Conservation (phyloP, 2,888 invertebrate genomes). For the Troglohyphantes excavatus region DNA sequence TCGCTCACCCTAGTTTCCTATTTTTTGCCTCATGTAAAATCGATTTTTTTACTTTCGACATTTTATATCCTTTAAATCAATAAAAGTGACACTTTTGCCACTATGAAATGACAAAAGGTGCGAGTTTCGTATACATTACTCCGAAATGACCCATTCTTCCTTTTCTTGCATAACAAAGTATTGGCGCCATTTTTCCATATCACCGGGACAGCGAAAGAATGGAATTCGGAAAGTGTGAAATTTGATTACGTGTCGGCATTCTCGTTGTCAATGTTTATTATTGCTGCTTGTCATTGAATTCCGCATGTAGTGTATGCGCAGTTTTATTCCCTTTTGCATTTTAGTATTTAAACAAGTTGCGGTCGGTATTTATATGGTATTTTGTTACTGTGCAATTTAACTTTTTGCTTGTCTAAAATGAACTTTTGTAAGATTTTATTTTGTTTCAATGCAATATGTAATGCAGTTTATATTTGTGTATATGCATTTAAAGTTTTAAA, state of each 20-base stretch:
- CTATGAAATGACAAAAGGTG: conserved; percentile 23
- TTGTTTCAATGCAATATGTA: too few species aligned
- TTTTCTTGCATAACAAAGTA: conserved; percentile 22
- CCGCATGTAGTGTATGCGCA: too few species aligned
- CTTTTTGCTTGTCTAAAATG: too few species aligned
- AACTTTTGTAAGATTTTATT: too few species aligned
- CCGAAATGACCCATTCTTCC: conserved; percentile 10
- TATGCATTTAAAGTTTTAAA: too few species aligned
- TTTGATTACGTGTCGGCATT: conserved; percentile 29
- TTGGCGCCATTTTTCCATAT: not conserved
- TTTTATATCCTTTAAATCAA: conserved; percentile 58
- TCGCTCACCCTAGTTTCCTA: not conserved
- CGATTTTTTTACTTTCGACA: conserved; percentile 20
- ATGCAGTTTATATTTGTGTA: too few species aligned
- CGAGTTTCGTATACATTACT: conserved; percentile 29
- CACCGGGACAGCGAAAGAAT: not conserved
- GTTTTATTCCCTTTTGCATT: too few species aligned
- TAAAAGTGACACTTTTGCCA: conserved; percentile 57
- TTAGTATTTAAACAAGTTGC: too few species aligned
- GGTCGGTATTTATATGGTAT: too few species aligned
- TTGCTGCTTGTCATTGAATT: not conserved
- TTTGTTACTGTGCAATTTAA: too few species aligned
- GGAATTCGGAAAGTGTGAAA: conserved; percentile 21
- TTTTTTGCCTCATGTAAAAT: conserved; percentile 20
- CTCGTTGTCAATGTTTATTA: not conserved